phyloP scores from a whole-genome alignment of 2,888 invertebrate species.

The Lordiphosa fenestrarum region DNA sequence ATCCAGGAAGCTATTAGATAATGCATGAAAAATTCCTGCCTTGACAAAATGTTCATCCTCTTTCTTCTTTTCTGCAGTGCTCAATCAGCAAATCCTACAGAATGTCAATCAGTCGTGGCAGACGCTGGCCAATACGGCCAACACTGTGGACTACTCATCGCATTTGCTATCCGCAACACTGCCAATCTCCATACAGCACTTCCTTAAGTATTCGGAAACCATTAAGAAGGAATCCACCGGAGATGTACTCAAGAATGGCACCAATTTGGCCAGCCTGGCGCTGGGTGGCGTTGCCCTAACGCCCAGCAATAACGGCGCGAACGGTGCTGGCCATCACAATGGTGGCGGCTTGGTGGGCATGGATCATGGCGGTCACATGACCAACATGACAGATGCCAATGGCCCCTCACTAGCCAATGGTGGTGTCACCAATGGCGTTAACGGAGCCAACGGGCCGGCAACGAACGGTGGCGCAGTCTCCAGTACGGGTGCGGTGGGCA shows the following conservation, averaged over 20 bases:
- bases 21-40: conserved; percentile 36
- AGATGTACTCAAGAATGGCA: conserved; percentile 80
- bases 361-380: conserved; percentile 76
- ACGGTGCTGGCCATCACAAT: conserved; percentile 68
- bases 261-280: conserved; percentile 79
- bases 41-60: conserved; percentile 3
- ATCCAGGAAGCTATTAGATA: conserved; percentile 66
- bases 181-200: conserved; percentile 81
- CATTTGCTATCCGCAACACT: conserved; percentile 81
- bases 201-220: conserved; percentile 81
- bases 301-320: conserved; percentile 70
- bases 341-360: conserved; percentile 75
- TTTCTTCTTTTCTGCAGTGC: conserved; percentile 59
- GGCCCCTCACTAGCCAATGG: conserved; percentile 55
- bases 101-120: conserved; percentile 81
- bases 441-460: conserved; percentile 57
- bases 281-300: conserved; percentile 78
- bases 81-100: conserved; percentile 80
- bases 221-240: conserved; percentile 81
- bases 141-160: conserved; percentile 80
- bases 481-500: conserved; percentile 79
- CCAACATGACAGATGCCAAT: conserved; percentile 75
- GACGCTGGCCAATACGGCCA: conserved; percentile 80
- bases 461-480: conserved; percentile 75
- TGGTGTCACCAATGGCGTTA: conserved; percentile 53